Conservation (phyloP, 1,140 invertebrate species). For the Trichonephila clavipes region DNA sequence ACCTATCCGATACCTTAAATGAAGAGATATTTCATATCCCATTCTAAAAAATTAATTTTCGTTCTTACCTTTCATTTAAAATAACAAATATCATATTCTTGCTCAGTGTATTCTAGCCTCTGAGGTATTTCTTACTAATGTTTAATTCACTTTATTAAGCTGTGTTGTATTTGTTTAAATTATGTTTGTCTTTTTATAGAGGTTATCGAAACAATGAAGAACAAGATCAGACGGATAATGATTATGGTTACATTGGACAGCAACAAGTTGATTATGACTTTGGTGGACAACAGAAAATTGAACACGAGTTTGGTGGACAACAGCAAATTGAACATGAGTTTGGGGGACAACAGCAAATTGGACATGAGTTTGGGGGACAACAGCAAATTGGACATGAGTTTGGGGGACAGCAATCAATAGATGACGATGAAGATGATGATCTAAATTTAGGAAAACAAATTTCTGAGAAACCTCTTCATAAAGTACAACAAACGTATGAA, state of each 20-base stretch:
- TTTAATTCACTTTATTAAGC: too few relatives aligned
- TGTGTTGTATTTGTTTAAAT: not conserved
- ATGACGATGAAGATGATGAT: not conserved
- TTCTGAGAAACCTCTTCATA: not conserved
- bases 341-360: constrained; percentile 1
- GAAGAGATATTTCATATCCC: too few relatives aligned
- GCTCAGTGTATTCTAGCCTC: too few relatives aligned
- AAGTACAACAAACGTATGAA: not conserved
- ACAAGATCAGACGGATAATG: not conserved
- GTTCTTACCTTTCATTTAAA: too few relatives aligned
- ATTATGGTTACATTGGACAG: not conserved
- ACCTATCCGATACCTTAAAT: too few relatives aligned
- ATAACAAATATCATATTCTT: too few relatives aligned
- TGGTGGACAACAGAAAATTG: not conserved
- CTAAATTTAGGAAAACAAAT: too few relatives aligned
- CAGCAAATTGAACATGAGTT: not conserved
- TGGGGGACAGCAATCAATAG: constrained; percentile 11
- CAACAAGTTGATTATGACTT: not conserved
- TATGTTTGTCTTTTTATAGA: not conserved
- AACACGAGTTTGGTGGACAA: not conserved
- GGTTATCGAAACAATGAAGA: not conserved
- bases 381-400: not conserved
- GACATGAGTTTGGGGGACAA: not conserved
- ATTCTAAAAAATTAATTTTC: too few relatives aligned
- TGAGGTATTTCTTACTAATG: too few relatives aligned